These are phyloP conservation scores for Elegia similella DNA, from an alignment of 2,888 invertebrate species.

Conservation along the genomic window DNA sequence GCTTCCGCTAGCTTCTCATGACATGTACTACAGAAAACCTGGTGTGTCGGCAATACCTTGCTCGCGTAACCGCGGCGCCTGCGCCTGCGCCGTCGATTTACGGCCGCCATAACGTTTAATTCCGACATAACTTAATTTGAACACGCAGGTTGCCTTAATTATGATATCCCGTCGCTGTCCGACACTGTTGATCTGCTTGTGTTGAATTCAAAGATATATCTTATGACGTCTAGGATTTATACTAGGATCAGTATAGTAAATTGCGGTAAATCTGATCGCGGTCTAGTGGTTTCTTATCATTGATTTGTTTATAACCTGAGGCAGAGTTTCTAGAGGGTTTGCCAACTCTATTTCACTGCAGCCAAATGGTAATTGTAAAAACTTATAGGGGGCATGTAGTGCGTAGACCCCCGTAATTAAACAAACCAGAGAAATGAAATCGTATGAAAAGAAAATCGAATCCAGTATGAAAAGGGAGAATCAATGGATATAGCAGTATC, in stretches of 20 bases:
- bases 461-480: too few species aligned
- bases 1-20: background rate
- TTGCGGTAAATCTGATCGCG: background rate
- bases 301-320: background rate
- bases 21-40: constrained; percentile 27
- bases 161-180: constrained; percentile 58
- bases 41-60: constrained; percentile 41
- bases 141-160: constrained; percentile 67
- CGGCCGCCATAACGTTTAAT: constrained; percentile 64
- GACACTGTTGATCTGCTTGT: constrained; percentile 18
- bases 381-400: too few species aligned
- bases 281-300: background rate
- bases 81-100: constrained; percentile 52
- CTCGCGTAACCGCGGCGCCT: constrained; percentile 60
- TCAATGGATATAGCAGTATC: too few species aligned
- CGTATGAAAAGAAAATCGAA: too few species aligned
- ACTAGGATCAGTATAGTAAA: background rate
- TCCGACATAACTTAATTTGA: constrained; percentile 72
- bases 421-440: too few species aligned
- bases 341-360: too few species aligned
- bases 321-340: background rate
- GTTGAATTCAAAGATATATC: background rate
- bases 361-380: too few species aligned
- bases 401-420: too few species aligned
- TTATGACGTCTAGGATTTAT: background rate